These are phyloP conservation scores for Campopleginae sp. DNA, from an alignment of 2,888 invertebrate genomes.

Conservation along the genomic window DNA sequence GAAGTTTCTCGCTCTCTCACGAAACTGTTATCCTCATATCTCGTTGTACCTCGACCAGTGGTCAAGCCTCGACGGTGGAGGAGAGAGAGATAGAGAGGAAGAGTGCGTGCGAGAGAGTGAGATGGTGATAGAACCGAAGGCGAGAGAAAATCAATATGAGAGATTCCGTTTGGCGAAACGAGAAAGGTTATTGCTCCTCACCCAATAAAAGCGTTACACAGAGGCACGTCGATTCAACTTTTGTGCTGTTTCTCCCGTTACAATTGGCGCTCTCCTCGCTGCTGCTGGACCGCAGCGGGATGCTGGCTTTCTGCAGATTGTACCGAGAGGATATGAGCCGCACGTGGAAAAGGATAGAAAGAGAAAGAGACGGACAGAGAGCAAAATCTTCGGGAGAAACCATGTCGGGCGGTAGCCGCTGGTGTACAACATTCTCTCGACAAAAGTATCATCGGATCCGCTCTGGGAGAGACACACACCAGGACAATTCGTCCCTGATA, in stretches of 20 bases:
- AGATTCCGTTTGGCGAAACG: slow-evolving; percentile 64
- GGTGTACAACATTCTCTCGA: slow-evolving; percentile 44
- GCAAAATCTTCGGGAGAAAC: slow-evolving; percentile 19
- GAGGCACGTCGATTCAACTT: slow-evolving; percentile 51
- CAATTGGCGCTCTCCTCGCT: slow-evolving; percentile 19
- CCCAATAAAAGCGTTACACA: slow-evolving; percentile 60
- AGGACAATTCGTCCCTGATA: slow-evolving; percentile 58
- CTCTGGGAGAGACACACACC: slow-evolving; percentile 10
- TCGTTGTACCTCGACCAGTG: slow-evolving; percentile 24
- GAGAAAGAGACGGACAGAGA: neutral
- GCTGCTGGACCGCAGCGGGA: slow-evolving; percentile 24
- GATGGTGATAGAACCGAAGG: slow-evolving; percentile 7
- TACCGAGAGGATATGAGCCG: slow-evolving; percentile 29
- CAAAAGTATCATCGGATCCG: slow-evolving; percentile 58
- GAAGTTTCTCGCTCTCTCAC: neutral
- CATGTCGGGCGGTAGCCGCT: slow-evolving; percentile 4
- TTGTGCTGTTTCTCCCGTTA: slow-evolving; percentile 9
- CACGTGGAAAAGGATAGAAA: neutral
- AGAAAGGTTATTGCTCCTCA: slow-evolving; percentile 64
- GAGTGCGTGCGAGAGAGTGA: slow-evolving; percentile 13
- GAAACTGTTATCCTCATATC: slow-evolving; percentile 20
- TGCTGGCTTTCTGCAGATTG: slow-evolving; percentile 50
- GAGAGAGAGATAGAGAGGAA: slow-evolving; percentile 13
- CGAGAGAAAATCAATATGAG: slow-evolving; percentile 67
- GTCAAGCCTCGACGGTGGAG: slow-evolving; percentile 49